phyloP scores from a whole-genome alignment of 2,888 invertebrate genomes.

The Coleophora flavipennella region DNA sequence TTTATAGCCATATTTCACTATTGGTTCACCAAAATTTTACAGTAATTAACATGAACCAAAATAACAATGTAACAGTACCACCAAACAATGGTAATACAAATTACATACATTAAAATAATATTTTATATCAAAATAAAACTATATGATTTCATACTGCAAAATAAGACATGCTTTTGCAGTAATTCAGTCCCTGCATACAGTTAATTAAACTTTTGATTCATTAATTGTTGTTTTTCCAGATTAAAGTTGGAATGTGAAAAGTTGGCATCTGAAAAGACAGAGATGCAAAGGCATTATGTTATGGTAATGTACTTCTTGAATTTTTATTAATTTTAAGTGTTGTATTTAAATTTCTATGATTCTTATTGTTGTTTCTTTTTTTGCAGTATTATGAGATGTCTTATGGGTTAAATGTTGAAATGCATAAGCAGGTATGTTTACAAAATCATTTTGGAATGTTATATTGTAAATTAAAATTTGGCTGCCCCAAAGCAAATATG shows the following conservation, averaged over 20 bases:
- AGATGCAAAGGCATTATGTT: slow-evolving; percentile 99
- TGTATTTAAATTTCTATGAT: slow-evolving; percentile 16
- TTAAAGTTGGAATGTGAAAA: slow-evolving; percentile 98
- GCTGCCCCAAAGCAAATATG: too few species aligned
- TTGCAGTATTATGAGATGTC: slow-evolving; percentile 97
- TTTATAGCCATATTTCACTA: too few species aligned
- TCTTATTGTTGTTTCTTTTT: slow-evolving; percentile 19
- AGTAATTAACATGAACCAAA: too few species aligned
- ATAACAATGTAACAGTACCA: too few species aligned
- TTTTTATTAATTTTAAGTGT: slow-evolving; percentile 12
- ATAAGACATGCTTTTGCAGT: too few species aligned
- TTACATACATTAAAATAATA: too few species aligned
- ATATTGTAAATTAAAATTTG: background rate
- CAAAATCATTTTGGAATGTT: background rate
- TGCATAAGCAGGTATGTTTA: slow-evolving; percentile 89
- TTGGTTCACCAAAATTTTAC: too few species aligned
- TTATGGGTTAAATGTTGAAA: slow-evolving; percentile 94
- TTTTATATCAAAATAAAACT: too few species aligned
- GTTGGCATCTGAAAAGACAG: slow-evolving; percentile 96
- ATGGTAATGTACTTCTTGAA: slow-evolving; percentile 80
- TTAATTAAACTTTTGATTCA: background rate
- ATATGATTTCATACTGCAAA: too few species aligned
- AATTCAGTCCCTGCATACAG: too few species aligned
- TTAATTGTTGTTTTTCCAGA: slow-evolving; percentile 67
- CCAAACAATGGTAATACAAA: too few species aligned